phyloP scores from a whole-genome alignment of 2,113 vertebrate genomes.

The Nyctibius bracteatus region DNA sequence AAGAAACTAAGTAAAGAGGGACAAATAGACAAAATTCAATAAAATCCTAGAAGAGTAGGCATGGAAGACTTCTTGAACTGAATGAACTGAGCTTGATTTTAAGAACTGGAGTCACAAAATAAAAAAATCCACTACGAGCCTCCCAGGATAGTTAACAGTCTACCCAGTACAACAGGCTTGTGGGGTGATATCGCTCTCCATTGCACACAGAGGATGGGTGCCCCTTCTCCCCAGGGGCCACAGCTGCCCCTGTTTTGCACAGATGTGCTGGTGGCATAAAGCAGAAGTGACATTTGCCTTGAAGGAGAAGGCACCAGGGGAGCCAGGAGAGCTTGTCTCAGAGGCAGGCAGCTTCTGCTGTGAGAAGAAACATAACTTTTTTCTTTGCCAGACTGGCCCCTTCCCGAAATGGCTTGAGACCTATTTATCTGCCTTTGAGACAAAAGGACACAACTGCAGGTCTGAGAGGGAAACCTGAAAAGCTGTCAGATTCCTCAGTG shows the following conservation, averaged over 20 bases:
- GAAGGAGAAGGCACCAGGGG: neutral
- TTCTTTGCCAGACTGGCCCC: neutral
- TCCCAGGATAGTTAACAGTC: neutral
- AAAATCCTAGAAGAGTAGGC: neutral
- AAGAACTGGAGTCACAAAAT: neutral
- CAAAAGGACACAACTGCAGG: neutral
- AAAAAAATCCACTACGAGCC: neutral
- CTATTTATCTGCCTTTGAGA: neutral
- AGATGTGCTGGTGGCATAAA: neutral
- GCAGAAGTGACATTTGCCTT: neutral
- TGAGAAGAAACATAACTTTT: neutral
- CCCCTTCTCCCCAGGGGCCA: too few species aligned
- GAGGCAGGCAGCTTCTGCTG: neutral
- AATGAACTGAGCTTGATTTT: neutral
- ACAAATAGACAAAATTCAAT: neutral
- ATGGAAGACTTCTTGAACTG: neutral
- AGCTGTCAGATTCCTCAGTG: neutral
- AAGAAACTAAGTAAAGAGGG: neutral
- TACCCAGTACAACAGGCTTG: neutral
- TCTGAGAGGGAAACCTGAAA: neutral
- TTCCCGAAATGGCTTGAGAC: neutral
- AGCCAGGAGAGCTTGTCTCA: neutral
- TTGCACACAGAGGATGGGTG: neutral
- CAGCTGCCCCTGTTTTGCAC: neutral
- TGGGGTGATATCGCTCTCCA: neutral